phyloP scores from a whole-genome alignment of 1,140 invertebrate genomes.

The Macrosteles quadrilineatus region DNA sequence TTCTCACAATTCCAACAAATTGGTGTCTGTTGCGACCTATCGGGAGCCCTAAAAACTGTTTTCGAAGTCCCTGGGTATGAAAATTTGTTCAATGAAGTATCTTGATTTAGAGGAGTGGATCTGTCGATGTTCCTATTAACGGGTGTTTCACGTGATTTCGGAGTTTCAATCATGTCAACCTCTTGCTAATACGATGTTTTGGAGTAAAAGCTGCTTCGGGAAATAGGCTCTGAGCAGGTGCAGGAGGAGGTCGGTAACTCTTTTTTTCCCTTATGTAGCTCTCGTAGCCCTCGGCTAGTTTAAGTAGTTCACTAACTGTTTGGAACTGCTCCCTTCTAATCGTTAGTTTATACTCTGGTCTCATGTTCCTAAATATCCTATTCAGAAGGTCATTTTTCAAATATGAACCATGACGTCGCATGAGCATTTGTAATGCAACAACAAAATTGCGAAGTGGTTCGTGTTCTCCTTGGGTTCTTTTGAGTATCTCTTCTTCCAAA shows the following conservation, averaged over 20 bases:
- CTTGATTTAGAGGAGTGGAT: neutral
- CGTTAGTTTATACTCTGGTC: neutral
- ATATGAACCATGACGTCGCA: neutral
- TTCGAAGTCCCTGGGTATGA: neutral
- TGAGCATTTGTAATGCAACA: neutral
- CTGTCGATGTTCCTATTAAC: neutral
- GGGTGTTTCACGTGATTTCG: neutral
- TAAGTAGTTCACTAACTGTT: neutral
- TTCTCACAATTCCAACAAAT: neutral
- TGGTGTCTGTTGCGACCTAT: neutral
- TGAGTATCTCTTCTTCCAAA: neutral
- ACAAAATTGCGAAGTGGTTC: neutral
- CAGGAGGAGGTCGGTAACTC: neutral
- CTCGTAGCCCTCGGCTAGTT: neutral
- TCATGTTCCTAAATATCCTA: neutral
- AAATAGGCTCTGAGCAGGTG: neutral
- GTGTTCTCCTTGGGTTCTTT: neutral
- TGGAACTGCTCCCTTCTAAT: neutral
- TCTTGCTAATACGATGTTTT: neutral
- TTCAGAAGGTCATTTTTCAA: neutral
- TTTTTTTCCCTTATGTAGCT: neutral
- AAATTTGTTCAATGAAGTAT: neutral
- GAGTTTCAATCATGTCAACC: neutral
- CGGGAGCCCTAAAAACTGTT: neutral
- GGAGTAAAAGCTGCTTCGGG: neutral